Evolutionary conservation across 2,113 vertebrate species (phyloP), one percentile per base, ranked within the genome.

Genomic region (Grammatotria lemairii): DNA sequence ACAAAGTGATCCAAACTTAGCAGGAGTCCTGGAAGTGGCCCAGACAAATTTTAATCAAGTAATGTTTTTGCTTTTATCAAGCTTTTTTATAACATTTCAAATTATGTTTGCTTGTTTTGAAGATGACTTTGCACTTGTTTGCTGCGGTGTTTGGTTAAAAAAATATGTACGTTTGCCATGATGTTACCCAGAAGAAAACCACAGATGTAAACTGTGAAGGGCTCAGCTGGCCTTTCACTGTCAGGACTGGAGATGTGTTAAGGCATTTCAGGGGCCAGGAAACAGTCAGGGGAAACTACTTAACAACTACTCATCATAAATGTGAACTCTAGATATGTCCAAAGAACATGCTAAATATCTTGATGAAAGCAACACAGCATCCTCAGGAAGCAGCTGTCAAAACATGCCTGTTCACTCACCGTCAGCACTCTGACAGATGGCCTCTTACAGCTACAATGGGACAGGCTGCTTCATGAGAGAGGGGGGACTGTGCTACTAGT

Each of bases 301-400:
- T 47, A 81, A 54, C 63, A 83, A 21, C 54, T 45, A 23, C 19
- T 81, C 21, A 16, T 68, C 58, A 78, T 38, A 12, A 85, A 42
- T 70, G n/a, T 6, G 7, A 68, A 42, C 5, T 7, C 28, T 5
- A 35, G 23, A 75, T 31, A 23, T 16, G 14, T 84, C 85, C 49
- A 42, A 73, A 75, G 88, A 75, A 49, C 58, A 28, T 8, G 3
- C n/a, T 19, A 12, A 85, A 84, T 53, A 65, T 75, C 70, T 80
- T 6, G 82, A 79, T 8, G 13, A 88, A 68, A 85, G 80, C 42
- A 80, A 7, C 19, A 54, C 65, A 73, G 85, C 81, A 35, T 91
- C 86, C 60, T 40, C 23, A 53, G 87, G 86, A 91, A 91, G 87
- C 88, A 90, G 91, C 84, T 93, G 90, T 93, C 42, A 65, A 82